These are phyloP conservation scores for Athene noctua DNA, from an alignment of 2,113 vertebrate genomes.

Conservation along the genomic window DNA sequence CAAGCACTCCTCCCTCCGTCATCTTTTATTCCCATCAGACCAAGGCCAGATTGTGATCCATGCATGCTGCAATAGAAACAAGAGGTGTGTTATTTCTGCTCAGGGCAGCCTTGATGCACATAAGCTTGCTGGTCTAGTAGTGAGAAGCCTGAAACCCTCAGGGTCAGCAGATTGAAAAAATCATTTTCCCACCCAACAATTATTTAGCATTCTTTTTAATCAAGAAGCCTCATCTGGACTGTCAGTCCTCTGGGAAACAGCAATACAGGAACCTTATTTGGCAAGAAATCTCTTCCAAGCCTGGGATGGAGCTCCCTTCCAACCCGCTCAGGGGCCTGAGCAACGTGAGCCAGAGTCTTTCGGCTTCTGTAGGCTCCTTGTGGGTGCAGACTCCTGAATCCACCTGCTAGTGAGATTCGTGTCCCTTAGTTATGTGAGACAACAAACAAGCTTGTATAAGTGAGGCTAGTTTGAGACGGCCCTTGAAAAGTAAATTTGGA, in stretches of 20 bases:
- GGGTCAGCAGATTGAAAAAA: background rate
- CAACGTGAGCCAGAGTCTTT: background rate
- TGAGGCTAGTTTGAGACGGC: background rate
- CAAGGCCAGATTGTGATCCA: conserved; percentile 57
- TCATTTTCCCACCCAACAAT: background rate
- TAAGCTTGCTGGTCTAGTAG: background rate
- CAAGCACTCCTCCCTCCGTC: conserved; percentile 30
- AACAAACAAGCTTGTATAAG: background rate
- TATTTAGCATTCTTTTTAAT: background rate
- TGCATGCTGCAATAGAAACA: conserved; percentile 50
- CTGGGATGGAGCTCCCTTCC: background rate
- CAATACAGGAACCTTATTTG: background rate
- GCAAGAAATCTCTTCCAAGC: background rate
- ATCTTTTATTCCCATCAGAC: conserved; percentile 73
- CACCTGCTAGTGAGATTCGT: background rate
- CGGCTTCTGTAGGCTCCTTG: background rate
- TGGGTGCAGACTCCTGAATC: background rate
- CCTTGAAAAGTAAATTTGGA: background rate
- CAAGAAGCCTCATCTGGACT: background rate
- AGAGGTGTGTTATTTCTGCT: background rate
- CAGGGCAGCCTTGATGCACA: background rate
- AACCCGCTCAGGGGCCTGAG: background rate
- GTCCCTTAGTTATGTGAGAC: rapidly evolving
- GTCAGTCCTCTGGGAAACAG: background rate
- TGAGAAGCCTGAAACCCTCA: background rate